These are phyloP conservation scores for Luffia ferchaultella DNA, from an alignment of 2,888 invertebrate genomes.

Conservation along the genomic window DNA sequence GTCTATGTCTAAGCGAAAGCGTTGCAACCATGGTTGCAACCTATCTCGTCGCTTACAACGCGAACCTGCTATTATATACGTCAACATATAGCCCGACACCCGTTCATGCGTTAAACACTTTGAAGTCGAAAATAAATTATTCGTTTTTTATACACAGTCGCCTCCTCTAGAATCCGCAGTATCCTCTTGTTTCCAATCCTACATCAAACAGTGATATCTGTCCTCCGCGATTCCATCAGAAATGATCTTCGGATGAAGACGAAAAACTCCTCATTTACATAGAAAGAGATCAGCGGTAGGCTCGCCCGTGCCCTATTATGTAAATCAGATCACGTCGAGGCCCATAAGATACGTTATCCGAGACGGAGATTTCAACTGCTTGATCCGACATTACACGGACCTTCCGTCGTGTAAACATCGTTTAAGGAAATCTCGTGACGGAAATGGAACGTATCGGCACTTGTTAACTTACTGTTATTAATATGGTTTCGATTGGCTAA, in stretches of 20 bases:
- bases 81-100: too few species aligned
- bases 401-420: slow-evolving; percentile 29
- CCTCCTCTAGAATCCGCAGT: neutral
- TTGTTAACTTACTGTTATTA: too few species aligned
- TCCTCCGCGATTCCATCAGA: slow-evolving; percentile 3
- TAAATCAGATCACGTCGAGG: slow-evolving; percentile 47
- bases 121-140: too few species aligned
- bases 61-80: too few species aligned
- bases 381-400: slow-evolving; percentile 20
- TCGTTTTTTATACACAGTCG: too few species aligned
- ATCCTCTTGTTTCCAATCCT: neutral
- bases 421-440: slow-evolving; percentile 38
- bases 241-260: slow-evolving; percentile 7
- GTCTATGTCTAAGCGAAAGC: too few species aligned
- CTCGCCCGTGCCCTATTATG: slow-evolving; percentile 33
- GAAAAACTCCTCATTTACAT: slow-evolving; percentile 35
- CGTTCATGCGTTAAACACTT: too few species aligned
- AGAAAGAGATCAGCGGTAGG: slow-evolving; percentile 22
- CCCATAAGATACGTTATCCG: slow-evolving; percentile 38
- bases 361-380: slow-evolving; percentile 38
- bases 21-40: too few species aligned
- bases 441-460: too few species aligned
- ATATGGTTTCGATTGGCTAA: too few species aligned
- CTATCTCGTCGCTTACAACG: too few species aligned
- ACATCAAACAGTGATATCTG: neutral